Evolutionary conservation across 2,888 invertebrate genomes (phyloP), one percentile per base, ranked within the genome.

Genomic region (Linnaemya tessellans): DNA sequence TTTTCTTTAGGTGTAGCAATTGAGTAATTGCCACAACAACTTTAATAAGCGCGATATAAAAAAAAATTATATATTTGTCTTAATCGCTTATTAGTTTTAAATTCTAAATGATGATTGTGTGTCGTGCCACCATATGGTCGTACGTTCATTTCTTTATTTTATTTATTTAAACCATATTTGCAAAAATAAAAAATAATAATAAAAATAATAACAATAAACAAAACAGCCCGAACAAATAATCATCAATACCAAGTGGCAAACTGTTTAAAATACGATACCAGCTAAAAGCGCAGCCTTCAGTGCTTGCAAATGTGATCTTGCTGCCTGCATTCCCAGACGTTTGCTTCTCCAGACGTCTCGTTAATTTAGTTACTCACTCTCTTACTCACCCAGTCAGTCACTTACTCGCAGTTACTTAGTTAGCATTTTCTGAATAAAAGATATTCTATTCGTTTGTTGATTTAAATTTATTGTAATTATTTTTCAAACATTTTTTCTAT

Each of bases 161-260:
- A 81, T 79, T 79, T 60, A 49, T 71, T 79, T 82, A 85, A 85
- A 79, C 85, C 82, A 80, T 82, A 85, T 85, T 85, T 85, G 85
- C 58, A 75, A 70, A 30, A 56, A 22, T 18, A 35, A 58, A 77
- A 65, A 67, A 46, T 62, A 84, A 79, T 51, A 75, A 70, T 51
- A 68, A 75, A 64, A 74, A 67, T 5, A 73, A 84, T 71, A 71
- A 77, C 64, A 75, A 84, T 77, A 70, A 84, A 51, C 41, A 54
- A 58, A 74, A 67, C 35, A 73, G 62, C 18, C 71, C 25, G 15
- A 49, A 73, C 43, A 41, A 60, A 78, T 64, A 62, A 74, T 80
- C 67, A 74, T 74, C 38, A 80, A 60, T 62, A 73, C 35, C 62
- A 62, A 38, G 15, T 51, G 22, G n/a, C 49, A 49, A 51, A 22